Percentiles rank a stretch among this genome's conserved stretches.
These are phyloP conservation scores for Xanthia togata DNA, from an alignment of 2,888 invertebrate genomes.

Conservation along the genomic window DNA sequence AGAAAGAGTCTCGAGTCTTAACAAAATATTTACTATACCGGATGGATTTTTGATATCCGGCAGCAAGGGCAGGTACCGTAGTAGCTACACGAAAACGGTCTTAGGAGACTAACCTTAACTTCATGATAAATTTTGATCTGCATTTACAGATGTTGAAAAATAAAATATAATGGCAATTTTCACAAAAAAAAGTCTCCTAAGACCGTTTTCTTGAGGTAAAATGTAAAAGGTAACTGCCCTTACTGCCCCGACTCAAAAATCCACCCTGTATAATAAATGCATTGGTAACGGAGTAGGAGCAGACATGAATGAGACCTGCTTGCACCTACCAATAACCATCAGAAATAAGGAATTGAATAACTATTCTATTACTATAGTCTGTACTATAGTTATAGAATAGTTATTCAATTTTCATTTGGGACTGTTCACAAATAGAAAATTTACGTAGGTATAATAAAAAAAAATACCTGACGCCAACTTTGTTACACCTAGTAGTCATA, in stretches of 20 bases:
- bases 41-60: no score
- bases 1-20: not conserved
- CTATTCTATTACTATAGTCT: not conserved
- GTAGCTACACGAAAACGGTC: not conserved
- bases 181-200: not conserved
- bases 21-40: not conserved
- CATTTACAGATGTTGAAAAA: not conserved
- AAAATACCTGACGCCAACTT: slow-evolving; percentile 92
- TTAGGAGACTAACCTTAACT: not conserved
- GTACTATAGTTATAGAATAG: no score
- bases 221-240: not conserved
- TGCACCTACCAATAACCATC: not conserved
- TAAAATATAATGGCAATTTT: no score
- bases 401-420: no score
- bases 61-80: not conserved
- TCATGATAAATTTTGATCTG: not conserved
- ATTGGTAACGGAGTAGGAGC: no score
- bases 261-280: no score
- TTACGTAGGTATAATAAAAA: not conserved
- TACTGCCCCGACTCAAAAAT: not conserved
- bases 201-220: not conserved
- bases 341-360: not conserved
- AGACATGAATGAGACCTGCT: not conserved
- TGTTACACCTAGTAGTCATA: slow-evolving; percentile 95
- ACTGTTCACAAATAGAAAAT: not conserved